Conservation (phyloP, 2,888 invertebrate species). For the Ophion obscuratus region DNA sequence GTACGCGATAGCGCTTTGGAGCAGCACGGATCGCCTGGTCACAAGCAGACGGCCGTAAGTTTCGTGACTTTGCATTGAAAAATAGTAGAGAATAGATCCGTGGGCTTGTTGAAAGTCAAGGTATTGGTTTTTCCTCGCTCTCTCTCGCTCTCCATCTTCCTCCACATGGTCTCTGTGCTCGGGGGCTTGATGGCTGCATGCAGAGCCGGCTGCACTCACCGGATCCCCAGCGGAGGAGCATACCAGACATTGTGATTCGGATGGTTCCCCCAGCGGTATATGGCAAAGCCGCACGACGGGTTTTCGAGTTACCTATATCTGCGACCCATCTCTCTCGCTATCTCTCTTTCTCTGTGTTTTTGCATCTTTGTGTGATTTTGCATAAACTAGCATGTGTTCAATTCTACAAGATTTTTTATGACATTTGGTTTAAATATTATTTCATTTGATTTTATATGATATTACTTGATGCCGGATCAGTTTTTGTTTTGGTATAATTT, state of each 20-base stretch:
- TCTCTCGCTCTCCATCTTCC: background rate
- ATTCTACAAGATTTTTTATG: no score
- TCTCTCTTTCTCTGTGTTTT: background rate
- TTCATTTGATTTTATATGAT: no score
- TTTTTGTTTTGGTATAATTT: no score
- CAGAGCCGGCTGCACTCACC: constrained; percentile 54
- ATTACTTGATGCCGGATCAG: no score
- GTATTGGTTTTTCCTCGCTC: constrained; percentile 9
- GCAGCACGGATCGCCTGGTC: background rate
- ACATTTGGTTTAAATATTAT: no score
- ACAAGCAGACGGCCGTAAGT: constrained; percentile 2
- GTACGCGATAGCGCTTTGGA: background rate
- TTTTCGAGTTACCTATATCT: constrained; percentile 64
- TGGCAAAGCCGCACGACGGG: constrained; percentile 75
- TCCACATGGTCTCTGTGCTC: constrained; percentile 12
- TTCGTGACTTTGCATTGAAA: background rate
- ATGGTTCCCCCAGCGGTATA: constrained; percentile 65
- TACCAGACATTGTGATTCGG: constrained; percentile 76
- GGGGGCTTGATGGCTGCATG: constrained; percentile 34
- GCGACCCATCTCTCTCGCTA: constrained; percentile 1
- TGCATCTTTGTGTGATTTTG: no score
- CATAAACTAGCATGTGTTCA: no score
- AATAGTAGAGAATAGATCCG: background rate
- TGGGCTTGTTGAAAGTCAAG: constrained; percentile 12
- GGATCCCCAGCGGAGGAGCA: constrained; percentile 56